These are phyloP conservation scores for Zaprionus lachaisei DNA, from an alignment of 1,140 invertebrate genomes.

Conservation along the genomic window DNA sequence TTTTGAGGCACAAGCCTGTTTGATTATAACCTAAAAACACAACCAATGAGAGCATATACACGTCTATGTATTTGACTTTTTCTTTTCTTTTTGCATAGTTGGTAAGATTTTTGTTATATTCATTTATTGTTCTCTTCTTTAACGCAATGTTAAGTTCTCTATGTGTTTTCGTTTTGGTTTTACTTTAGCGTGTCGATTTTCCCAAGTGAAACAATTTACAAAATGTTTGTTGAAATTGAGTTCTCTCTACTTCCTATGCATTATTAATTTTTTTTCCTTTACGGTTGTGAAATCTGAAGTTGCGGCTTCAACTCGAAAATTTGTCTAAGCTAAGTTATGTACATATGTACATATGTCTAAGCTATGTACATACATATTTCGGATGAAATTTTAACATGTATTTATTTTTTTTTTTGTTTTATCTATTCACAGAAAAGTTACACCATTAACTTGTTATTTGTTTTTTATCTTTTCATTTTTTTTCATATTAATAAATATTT, in stretches of 20 bases:
- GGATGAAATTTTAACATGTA: conserved; percentile 55
- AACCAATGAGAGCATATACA: conserved; percentile 85
- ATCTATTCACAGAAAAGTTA: conserved; percentile 82
- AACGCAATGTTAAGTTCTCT: conserved; percentile 50
- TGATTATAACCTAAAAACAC: conserved; percentile 84
- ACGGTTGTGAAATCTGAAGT: conserved; percentile 19
- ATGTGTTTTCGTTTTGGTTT: conserved; percentile 57
- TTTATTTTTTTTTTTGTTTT: conserved; percentile 61
- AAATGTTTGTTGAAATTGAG: conserved; percentile 71
- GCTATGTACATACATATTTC: conserved; percentile 53
- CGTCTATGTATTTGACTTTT: conserved; percentile 79
- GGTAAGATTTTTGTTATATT: conserved; percentile 48
- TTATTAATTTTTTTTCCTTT: conserved; percentile 20
- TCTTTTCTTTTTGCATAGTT: conserved; percentile 55
- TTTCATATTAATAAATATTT: conserved; percentile 47
- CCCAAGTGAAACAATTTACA: conserved; percentile 83
- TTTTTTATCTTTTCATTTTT: conserved; percentile 39
- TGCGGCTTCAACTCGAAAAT: conserved; percentile 18
- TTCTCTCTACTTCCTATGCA: conserved; percentile 46
- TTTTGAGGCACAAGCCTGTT: conserved; percentile 58
- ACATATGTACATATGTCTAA: too few species aligned
- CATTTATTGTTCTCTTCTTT: conserved; percentile 48
- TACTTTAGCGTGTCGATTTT: conserved; percentile 80
- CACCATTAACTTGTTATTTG: conserved; percentile 80
- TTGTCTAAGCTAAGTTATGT: conserved; percentile 12